Evolutionary conservation across 1,140 invertebrate species (phyloP).

Genomic region (Planococcus citri): DNA sequence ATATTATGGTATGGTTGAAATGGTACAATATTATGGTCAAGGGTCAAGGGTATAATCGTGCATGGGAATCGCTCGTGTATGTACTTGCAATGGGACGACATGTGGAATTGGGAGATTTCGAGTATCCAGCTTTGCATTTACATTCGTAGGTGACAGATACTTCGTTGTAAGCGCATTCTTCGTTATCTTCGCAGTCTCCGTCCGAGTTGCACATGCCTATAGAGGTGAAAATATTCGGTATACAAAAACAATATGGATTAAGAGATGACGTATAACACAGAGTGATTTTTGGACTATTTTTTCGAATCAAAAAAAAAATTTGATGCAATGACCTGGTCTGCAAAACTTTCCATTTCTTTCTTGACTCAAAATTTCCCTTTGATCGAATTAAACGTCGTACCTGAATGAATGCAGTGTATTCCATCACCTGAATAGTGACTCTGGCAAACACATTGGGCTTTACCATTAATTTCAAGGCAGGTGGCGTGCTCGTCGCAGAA

Average conservation of each 20-base stretch:
- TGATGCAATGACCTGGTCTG: too few relatives aligned
- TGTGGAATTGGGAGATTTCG: not conserved
- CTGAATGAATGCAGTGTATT: constrained; percentile 22
- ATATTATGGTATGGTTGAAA: not conserved
- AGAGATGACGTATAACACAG: too few relatives aligned
- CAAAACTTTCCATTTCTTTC: too few relatives aligned
- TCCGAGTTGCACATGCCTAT: constrained; percentile 52
- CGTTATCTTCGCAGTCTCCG: constrained; percentile 59
- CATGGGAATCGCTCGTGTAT: not conserved
- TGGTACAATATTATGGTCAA: not conserved
- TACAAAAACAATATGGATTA: too few relatives aligned
- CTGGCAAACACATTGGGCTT: constrained; percentile 52
- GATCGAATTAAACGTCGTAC: too few relatives aligned
- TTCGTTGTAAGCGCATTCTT: constrained; percentile 54
- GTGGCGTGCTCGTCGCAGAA: constrained; percentile 61
- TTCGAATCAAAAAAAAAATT: too few relatives aligned
- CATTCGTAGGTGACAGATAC: constrained; percentile 48
- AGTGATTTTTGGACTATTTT: too few relatives aligned
- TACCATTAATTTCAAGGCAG: constrained; percentile 36
- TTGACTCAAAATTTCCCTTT: too few relatives aligned
- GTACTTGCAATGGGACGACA: not conserved
- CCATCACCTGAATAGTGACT: constrained; percentile 46
- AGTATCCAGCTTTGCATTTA: constrained; percentile 45
- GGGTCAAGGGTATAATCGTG: too few relatives aligned
- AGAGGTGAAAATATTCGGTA: too few relatives aligned